Base-by-base conservation (phyloP, 1,140 invertebrate genomes). In the Pantala flavescens region DNA sequence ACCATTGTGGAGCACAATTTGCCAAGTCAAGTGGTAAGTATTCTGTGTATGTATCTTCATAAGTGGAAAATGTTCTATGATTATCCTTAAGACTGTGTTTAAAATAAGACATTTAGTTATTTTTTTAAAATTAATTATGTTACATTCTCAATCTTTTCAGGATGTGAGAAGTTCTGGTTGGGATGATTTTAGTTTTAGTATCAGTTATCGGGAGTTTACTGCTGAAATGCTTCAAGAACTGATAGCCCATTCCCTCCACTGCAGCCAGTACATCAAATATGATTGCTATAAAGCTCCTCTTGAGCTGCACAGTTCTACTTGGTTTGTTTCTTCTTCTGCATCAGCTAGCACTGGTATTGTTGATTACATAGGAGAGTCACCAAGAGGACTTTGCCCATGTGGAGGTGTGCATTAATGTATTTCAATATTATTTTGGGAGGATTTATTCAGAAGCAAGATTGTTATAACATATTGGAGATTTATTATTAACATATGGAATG, bases 1-100 rank as follows among this genome's bases (percentile, higher is more conserved):
- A 95, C 93, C 1, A 92, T 95, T 74, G 93, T 97, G 0, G 93
- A 96, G 81, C 94, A 97, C 80, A 97, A 98, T 85, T 82, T 98
- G 28, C 91, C 90, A 0, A 94, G 92, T 78, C 93, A 96, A 87
- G 89, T 94, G 75, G 84, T 84, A 77, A 80, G 78, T 77, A 76
- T 24, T 72, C 28, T 73, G 72, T 5, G 12, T 43, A 21, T 36
- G 9, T 73, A 43, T 73, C 5, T 36, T 10, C 11, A 73, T 16
- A 43, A 43, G 23, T 71, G 70, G 24, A 71, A 24, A 2, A 23
- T 63, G 12, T 21, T 7, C 12, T 63, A 19, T 12, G 2, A 21
- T 70, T 70, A n/a, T 23, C n/a, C n/a, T 71, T 71, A 12, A 63
- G n/a, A 63, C 14, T 63, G 12, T 63, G 49, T 1, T 7, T 7